phyloP scores from a whole-genome alignment of 1,140 invertebrate species.

The Drosophila tani region DNA sequence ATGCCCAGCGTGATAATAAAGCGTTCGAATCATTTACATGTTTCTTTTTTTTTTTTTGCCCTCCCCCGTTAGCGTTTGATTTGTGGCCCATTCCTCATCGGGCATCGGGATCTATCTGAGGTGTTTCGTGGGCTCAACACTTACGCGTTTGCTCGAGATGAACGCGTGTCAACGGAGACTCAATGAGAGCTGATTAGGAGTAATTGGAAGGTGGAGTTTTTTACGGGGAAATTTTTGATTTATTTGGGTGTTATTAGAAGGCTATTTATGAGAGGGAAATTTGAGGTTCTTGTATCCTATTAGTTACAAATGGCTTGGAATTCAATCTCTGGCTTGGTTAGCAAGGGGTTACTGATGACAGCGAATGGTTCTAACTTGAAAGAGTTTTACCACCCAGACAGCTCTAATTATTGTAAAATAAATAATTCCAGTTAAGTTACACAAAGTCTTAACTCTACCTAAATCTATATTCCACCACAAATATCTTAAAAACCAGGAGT shows the following conservation, averaged over 20 bases:
- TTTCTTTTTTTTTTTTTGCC: conserved; percentile 31
- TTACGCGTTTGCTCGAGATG: conserved; percentile 23
- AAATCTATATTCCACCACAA: background rate
- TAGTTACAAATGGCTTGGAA: background rate
- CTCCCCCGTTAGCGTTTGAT: conserved; percentile 35
- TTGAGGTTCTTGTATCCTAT: background rate
- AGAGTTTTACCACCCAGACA: no score
- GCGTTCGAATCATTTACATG: conserved; percentile 73
- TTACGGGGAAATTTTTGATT: background rate
- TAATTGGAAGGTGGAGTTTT: conserved; percentile 4
- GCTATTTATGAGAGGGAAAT: no score
- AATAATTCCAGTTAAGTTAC: background rate
- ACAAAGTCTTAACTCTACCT: background rate
- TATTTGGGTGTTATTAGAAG: background rate
- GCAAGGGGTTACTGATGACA: background rate
- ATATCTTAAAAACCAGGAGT: background rate
- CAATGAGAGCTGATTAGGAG: conserved; percentile 25
- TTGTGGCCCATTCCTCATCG: conserved; percentile 47
- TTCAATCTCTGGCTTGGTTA: background rate
- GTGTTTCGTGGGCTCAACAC: conserved; percentile 38
- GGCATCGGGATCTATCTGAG: conserved; percentile 14
- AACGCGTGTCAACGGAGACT: conserved; percentile 22
- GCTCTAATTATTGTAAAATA: background rate
- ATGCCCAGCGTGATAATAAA: conserved; percentile 73
- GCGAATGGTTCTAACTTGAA: background rate